A percentile compares a stretch with the other conserved stretches of the same genome.
Evolutionary conservation across 1,140 invertebrate genomes (phyloP).

Genomic region (Cydia pomonella): DNA sequence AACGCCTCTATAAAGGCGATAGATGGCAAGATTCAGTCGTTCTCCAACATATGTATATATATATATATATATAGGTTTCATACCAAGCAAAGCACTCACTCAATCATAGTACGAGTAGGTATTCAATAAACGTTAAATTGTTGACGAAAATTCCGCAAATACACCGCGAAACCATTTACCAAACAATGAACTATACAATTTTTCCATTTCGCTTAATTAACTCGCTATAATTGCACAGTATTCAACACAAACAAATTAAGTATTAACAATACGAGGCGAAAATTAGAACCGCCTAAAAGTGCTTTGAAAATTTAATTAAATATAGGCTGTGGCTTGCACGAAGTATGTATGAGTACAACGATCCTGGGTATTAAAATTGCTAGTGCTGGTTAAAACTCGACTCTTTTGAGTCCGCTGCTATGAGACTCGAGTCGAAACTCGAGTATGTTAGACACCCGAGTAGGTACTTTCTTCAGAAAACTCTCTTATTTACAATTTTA

Average conservation of each 20-base stretch:
- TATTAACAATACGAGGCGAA: conserved; percentile 25
- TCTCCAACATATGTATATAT: too few relatives aligned
- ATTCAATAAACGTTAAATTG: conserved; percentile 8
- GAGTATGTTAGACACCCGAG: too few relatives aligned
- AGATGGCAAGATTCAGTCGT: too few relatives aligned
- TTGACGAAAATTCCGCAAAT: background rate
- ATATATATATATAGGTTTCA: background rate
- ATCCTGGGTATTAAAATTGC: background rate
- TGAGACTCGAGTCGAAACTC: too few relatives aligned
- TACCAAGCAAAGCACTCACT: background rate
- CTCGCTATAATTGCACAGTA: conserved; percentile 13
- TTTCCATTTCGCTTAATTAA: conserved; percentile 17
- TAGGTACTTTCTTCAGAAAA: too few relatives aligned
- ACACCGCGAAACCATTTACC: background rate
- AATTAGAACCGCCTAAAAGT: conserved; percentile 22
- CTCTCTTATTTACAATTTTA: too few relatives aligned
- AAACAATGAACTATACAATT: conserved; percentile 1
- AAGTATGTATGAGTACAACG: background rate
- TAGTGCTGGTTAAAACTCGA: too few relatives aligned
- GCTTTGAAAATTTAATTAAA: conserved; percentile 32
- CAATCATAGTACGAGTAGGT: too few relatives aligned
- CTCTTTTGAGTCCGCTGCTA: too few relatives aligned
- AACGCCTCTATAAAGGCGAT: too few relatives aligned
- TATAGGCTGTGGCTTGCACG: background rate
- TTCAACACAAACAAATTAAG: conserved; percentile 25